phyloP scores from a whole-genome alignment of 1,140 invertebrate genomes.

The Nomia melanderi region DNA sequence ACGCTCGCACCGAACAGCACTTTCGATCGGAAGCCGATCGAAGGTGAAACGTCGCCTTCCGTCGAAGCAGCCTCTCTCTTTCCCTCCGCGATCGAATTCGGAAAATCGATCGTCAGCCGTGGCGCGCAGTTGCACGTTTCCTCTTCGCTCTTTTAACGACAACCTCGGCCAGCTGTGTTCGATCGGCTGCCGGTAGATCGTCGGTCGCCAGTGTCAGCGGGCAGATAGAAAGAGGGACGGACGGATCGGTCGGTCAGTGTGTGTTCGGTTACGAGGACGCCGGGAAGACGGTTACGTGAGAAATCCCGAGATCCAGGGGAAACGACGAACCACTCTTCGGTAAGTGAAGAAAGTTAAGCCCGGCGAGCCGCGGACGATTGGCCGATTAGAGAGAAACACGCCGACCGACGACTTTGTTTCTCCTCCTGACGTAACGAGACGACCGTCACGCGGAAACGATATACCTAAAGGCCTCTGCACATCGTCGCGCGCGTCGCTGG shows the following conservation, averaged over 20 bases:
- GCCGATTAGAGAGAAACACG: background rate
- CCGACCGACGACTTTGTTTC: conserved; percentile 5
- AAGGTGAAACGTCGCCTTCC: too few relatives aligned
- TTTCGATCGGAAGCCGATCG: too few relatives aligned
- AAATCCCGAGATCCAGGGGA: background rate
- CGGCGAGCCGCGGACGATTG: background rate
- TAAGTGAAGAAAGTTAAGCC: conserved; percentile 34
- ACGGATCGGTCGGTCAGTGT: background rate
- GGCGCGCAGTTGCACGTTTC: too few relatives aligned
- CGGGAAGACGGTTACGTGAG: background rate
- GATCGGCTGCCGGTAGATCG: too few relatives aligned
- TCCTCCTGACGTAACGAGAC: conserved; percentile 13
- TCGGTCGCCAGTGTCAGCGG: too few relatives aligned
- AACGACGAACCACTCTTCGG: conserved; percentile 5
- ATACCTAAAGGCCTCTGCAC: background rate
- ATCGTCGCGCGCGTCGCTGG: background rate
- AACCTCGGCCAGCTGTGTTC: too few relatives aligned
- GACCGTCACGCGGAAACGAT: conserved; percentile 11
- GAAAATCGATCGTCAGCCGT: too few relatives aligned
- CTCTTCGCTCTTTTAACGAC: too few relatives aligned
- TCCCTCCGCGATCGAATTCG: too few relatives aligned
- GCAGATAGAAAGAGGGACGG: background rate
- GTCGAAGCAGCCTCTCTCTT: too few relatives aligned
- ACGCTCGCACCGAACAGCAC: too few relatives aligned
- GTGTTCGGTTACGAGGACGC: conserved; percentile 3